These are phyloP conservation scores for Platyscapa corneri DNA, from an alignment of 1,140 invertebrate species.

Conservation along the genomic window DNA sequence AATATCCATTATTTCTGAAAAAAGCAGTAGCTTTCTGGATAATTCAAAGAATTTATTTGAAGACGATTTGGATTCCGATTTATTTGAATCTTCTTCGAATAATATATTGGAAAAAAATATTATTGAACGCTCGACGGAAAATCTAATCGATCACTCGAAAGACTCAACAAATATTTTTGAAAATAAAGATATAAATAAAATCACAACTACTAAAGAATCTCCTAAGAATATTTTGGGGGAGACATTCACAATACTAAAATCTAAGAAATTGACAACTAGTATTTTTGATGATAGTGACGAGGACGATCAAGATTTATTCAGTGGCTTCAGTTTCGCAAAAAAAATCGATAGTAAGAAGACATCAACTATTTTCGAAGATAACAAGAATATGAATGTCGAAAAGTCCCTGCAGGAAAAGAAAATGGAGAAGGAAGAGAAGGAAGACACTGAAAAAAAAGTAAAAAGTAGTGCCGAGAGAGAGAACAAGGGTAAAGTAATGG, in stretches of 20 bases:
- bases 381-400: not conserved
- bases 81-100: slow-evolving; percentile 48
- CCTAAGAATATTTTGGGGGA: not conserved
- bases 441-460: not conserved
- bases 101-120: slow-evolving; percentile 27
- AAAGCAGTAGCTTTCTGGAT: not conserved
- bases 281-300: slow-evolving; percentile 59
- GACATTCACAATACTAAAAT: not conserved
- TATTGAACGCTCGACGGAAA: not conserved
- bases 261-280: slow-evolving; percentile 32
- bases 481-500: not conserved
- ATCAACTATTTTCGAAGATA: slow-evolving; percentile 29
- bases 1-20: not conserved
- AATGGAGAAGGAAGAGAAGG: not conserved
- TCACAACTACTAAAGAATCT: not conserved
- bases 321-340: slow-evolving; percentile 49
- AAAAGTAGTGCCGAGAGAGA: not conserved
- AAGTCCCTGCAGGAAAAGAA: slow-evolving; percentile 29
- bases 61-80: slow-evolving; percentile 53
- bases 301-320: slow-evolving; percentile 55
- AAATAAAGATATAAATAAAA: not conserved
- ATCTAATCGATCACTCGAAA: slow-evolving; percentile 21
- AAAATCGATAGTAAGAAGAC: slow-evolving; percentile 19
- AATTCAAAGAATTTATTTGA: slow-evolving; percentile 16
- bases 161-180: not conserved